A percentile compares a stretch with the other conserved stretches of the same genome.
Evolutionary conservation across 2,888 invertebrate genomes (phyloP).

Genomic region (Oscheius sp.): DNA sequence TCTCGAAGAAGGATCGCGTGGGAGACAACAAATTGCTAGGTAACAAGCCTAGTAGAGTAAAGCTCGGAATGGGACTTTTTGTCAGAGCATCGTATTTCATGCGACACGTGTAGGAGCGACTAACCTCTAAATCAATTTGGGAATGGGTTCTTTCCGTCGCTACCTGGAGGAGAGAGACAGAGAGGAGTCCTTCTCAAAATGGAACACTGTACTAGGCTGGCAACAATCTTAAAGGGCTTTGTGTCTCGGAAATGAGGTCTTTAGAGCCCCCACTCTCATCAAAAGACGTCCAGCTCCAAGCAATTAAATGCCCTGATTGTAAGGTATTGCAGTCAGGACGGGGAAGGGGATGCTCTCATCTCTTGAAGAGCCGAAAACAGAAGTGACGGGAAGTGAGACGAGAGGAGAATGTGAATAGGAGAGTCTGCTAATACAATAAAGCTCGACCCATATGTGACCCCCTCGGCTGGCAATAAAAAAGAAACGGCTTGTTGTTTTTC

Average conservation of each 20-base stretch:
- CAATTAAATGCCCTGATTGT: constrained; percentile 36
- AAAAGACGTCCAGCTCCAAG: constrained; percentile 11
- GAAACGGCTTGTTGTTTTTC: background rate
- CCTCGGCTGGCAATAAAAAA: background rate
- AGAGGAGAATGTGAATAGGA: constrained; percentile 12
- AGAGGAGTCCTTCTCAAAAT: background rate
- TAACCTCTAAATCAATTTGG: constrained; percentile 23
- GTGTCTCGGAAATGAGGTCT: constrained; percentile 5
- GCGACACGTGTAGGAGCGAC: constrained; percentile 13
- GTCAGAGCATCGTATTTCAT: constrained; percentile 14
- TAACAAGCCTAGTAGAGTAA: background rate
- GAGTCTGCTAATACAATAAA: constrained; percentile 14
- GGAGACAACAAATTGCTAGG: background rate
- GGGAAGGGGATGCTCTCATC: constrained; percentile 8
- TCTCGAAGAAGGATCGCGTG: background rate
- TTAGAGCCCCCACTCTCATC: constrained; percentile 10
- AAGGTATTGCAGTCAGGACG: background rate
- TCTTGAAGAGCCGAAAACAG: constrained; percentile 4
- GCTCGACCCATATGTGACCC: constrained; percentile 15
- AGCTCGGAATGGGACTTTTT: constrained; percentile 9
- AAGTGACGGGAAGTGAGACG: background rate
- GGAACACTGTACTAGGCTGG: background rate
- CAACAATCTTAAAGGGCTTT: constrained; percentile 5
- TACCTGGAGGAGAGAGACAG: background rate
- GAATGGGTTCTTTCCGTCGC: background rate